Conservation (phyloP, 2,888 invertebrate species). For the Tromatobia lineatoria region DNA sequence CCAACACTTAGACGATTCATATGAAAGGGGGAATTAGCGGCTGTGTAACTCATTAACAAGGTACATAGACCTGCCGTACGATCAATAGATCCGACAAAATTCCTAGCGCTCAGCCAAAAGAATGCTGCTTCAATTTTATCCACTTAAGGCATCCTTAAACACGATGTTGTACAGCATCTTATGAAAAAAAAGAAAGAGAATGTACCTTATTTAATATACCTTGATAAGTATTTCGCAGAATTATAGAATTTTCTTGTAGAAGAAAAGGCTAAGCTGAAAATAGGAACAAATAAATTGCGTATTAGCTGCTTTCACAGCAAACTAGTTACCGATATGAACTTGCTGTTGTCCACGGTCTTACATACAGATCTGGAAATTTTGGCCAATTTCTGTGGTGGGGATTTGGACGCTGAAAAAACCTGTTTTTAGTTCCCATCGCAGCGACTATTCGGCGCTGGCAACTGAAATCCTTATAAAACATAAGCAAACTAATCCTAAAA, state of each 20-base stretch:
- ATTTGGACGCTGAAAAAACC: no score
- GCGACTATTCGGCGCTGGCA: no score
- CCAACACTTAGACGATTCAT: not conserved
- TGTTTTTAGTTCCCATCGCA: no score
- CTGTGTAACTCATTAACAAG: slow-evolving; percentile 8
- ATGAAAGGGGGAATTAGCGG: not conserved
- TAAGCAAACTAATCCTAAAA: no score
- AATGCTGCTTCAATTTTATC: slow-evolving; percentile 17
- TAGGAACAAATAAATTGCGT: no score
- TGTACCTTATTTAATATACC: not conserved
- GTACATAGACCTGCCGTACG: not conserved
- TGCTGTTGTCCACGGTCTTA: no score
- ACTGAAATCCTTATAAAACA: no score
- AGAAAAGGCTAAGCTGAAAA: not conserved
- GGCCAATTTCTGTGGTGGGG: no score
- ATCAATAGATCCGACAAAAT: slow-evolving; percentile 24
- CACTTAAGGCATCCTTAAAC: slow-evolving; percentile 9
- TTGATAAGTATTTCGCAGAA: not conserved
- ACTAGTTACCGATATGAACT: no score
- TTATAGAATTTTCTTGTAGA: not conserved
- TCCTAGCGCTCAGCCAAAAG: not conserved
- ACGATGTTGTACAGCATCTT: not conserved
- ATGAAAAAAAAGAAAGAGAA: not conserved
- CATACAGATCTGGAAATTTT: no score
- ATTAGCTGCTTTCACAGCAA: no score